These are phyloP conservation scores for Rhagonycha fulva DNA, from an alignment of 2,888 invertebrate genomes.

Conservation along the genomic window DNA sequence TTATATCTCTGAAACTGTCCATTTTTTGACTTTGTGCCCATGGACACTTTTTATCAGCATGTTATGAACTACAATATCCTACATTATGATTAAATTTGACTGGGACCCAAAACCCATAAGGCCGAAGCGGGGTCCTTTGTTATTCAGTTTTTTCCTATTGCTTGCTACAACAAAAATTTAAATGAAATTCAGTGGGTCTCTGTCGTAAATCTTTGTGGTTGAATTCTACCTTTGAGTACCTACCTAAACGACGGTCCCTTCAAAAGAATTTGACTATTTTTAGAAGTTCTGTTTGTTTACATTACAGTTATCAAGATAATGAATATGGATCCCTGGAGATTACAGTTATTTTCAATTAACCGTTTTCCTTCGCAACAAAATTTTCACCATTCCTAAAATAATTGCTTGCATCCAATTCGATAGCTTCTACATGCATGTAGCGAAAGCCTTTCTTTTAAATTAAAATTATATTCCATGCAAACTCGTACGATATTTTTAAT, in stretches of 20 bases:
- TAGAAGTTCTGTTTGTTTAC: not conserved
- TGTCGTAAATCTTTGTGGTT: not conserved
- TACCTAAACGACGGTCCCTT: not conserved
- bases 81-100: no score
- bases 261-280: not conserved
- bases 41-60: no score
- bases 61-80: no score
- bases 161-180: not conserved
- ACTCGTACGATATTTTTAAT: not conserved
- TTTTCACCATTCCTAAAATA: not conserved
- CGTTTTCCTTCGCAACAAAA: not conserved
- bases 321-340: not conserved
- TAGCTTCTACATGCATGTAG: no score
- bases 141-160: no score
- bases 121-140: no score
- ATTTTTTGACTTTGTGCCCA: no score
- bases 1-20: no score
- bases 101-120: no score
- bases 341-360: not conserved
- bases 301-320: not conserved
- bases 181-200: not conserved
- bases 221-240: not conserved
- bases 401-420: not conserved
- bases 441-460: not conserved
- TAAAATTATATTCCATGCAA: not conserved